Evolutionary conservation across 2,888 invertebrate species (phyloP), one percentile per base, ranked within the genome.

Genomic region (Macrophya annulata): DNA sequence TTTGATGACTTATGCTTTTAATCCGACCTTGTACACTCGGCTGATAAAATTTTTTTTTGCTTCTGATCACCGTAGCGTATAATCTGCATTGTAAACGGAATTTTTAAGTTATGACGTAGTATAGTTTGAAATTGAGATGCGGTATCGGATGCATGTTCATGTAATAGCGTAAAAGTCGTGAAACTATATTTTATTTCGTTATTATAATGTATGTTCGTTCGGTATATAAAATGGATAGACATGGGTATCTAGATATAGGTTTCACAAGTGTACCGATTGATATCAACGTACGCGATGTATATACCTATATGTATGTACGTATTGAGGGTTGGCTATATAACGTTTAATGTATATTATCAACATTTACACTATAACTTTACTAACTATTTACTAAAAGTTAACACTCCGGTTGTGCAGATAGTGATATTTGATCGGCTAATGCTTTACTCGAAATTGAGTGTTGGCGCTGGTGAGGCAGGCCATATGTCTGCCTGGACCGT

Each of bases 361-460:
- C 21, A 40, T 31, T 77, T 51, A 55, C 51, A 77, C 43, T 40
- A 8, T 31, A 37, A 12, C 51, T 15, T 25, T 62, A 62, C 45
- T 81, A 62, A 81, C 81, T 81, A 59, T 81, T 81, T 62, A 59
- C 77, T 21, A 10, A 81, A 62, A 21, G 81, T 81, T 81, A 62
- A 81, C 81, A 81, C 81, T 62, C 17, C 59, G 81, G n/a, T 68
- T 25, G 37, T 37, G 77, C 45, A 48, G 74, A 62, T 62, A 48
- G 84, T 40, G 65, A 45, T 85, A 85, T 85, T 85, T 79, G 79
- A 74, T 77, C 79, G 85, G 51, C 68, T 77, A 85, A 85, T 85
- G 85, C 77, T 85, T 85, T 77, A 79, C 79, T 79, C 79, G 79
- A 85, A 85, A 81, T 85, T 62, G 81, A 81, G 81, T 62, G 59